These are phyloP conservation scores for Hiodon alosoides DNA, from an alignment of 2,113 vertebrate genomes.

Conservation along the genomic window DNA sequence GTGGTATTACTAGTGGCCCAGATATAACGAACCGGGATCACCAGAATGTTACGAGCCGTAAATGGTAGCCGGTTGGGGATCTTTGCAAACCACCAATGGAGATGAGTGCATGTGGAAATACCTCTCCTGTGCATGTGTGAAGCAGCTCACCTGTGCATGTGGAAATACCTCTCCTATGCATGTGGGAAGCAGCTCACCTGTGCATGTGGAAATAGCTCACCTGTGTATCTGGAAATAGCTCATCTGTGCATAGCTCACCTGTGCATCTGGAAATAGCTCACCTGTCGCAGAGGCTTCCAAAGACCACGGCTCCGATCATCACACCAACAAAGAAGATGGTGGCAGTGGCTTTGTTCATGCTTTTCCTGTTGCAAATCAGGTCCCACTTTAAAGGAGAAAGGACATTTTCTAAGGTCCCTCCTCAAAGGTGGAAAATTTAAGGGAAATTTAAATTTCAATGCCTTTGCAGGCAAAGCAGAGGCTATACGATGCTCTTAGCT, in stretches of 20 bases:
- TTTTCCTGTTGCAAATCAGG: slow-evolving; percentile 76
- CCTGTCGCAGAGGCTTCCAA: slow-evolving; percentile 80
- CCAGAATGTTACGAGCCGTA: too few relatives aligned
- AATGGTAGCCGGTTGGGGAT: too few relatives aligned
- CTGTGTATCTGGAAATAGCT: too few relatives aligned
- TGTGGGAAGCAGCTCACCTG: too few relatives aligned
- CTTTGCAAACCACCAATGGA: too few relatives aligned
- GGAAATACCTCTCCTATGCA: too few relatives aligned
- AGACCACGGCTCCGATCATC: slow-evolving; percentile 71
- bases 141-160: too few relatives aligned
- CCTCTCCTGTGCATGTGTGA: too few relatives aligned
- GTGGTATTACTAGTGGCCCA: background rate
- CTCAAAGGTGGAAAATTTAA: background rate
- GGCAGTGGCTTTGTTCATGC: slow-evolving; percentile 68
- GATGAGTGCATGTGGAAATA: too few relatives aligned
- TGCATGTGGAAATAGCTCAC: background rate
- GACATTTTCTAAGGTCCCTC: background rate
- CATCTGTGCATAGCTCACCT: slow-evolving; percentile 29
- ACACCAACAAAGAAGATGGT: slow-evolving; percentile 80
- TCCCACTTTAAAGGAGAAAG: slow-evolving; percentile 69
- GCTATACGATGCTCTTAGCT: background rate
- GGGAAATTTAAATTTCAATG: background rate
- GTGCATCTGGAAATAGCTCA: slow-evolving; percentile 32
- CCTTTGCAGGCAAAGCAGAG: background rate
- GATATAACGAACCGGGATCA: too few relatives aligned